Base-by-base conservation (phyloP, 2,113 vertebrate genomes). In the Sinocyclocheilus grahami region DNA sequence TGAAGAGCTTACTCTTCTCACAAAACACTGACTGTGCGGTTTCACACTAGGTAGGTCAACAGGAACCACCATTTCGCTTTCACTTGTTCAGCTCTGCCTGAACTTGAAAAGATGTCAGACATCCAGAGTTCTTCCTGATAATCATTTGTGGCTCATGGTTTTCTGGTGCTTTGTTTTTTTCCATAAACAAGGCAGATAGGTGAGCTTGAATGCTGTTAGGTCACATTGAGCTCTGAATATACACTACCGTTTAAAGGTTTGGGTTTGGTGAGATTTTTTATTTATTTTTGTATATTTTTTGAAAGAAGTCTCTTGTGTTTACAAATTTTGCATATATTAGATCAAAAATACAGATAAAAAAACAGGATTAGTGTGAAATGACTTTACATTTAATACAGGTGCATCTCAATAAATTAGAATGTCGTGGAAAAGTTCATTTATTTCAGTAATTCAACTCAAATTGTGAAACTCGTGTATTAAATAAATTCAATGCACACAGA, bases 41-140 rank as follows among this genome's bases (percentile, higher is more conserved):
- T 94, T 94, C 92, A 90, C 90, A 92, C 88, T 90, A 92, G 92
- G 90, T 90, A 86, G 93, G 92, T 95, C 91, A 93, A 93, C 90
- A 92, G 92, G 90, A 87, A 92, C 92, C 92, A 92, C 91, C 92
- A 93, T 90, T 89, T 91, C 91, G 79, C 88, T 65, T 92, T 93
- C 92, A 86, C 86, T 86, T 58, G 42, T 80, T 86, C 80, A 83
- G 86, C 84, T 63, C 84, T 85, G 85, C 71, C 71, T 88, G 86
- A 88, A 87, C 83, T 88, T 80, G 80, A 78, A 42, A 55, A 62
- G 89, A 85, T 90, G 86, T 89, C 22, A 46, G 14, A 42, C 14
- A 11, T 76, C 18, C 9, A 69, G 27, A 63, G 53, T 78, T 71
- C 51, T 72, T 74, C 27, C 37, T 79, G 53, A 55, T 48, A 16